Base-by-base conservation (phyloP, 1,140 invertebrate genomes). In the Drosophila triauraria region DNA sequence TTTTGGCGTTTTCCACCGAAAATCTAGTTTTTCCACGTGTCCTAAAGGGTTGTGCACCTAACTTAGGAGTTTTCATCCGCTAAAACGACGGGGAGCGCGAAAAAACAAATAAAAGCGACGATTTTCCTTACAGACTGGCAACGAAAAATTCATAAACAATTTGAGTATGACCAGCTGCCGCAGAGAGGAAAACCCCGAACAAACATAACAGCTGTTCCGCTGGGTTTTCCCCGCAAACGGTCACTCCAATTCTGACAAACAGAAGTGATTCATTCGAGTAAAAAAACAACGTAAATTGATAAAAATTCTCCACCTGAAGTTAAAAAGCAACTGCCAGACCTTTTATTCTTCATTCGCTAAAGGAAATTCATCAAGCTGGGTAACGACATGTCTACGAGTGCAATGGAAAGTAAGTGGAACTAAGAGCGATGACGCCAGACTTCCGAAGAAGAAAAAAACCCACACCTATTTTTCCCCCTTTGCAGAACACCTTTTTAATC, bases 401-500 rank as follows among this genome's bases (percentile, higher is more conserved):
- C 95, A 84, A 97, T 97, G 96, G 96, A 97, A 94, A 97, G 96
- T 97, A 96, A 91, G 87, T 80, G 57, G 7, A 46, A 10, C 23
- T 1, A 13, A 38, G 8, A 7, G 25, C 25, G 30, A 64, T 79
- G 79, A 82, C 79, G 67, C 56, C 67, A 80, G 63, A 57, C 78
- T 48, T 54, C 25, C 53, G 44, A 32, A 44, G 23, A 92, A 92
- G 71, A 72, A 68, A 32, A 68, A 63, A 25, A 74, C 62, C 50
- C 50, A 27, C 51, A 62, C 46, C 64, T 65, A 32, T 46, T 30
- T 47, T 59, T 40, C 7, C 70, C 50, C 43, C 46, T 38, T 47
- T 44, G 8, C 35, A 98, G 97, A 97, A 94, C 98, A 99, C 94
- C 94, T 99, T 53, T 99, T 99, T 92, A 99, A 99, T 95, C 94